Conservation (phyloP, 2,888 invertebrate species). For the Mesochorus sp. region DNA sequence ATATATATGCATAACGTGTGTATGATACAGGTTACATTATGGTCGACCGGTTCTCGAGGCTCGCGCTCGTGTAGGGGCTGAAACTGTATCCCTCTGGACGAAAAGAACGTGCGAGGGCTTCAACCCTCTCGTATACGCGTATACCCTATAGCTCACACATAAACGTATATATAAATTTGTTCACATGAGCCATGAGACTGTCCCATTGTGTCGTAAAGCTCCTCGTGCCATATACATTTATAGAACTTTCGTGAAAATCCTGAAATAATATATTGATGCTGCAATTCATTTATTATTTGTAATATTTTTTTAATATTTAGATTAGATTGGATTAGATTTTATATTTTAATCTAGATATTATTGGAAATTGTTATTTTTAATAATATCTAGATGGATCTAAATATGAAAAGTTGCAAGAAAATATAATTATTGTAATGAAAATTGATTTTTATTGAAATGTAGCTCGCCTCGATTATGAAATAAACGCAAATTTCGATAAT, state of each 20-base stretch:
- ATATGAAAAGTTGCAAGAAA: no score
- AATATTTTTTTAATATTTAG: no score
- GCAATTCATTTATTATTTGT: no score
- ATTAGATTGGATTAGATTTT: no score
- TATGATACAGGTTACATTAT: slow-evolving; percentile 63
- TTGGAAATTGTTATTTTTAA: no score
- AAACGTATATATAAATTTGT: slow-evolving; percentile 42
- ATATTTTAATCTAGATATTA: no score
- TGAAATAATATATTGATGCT: no score
- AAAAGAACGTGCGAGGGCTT: slow-evolving; percentile 38
- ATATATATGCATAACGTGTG: slow-evolving; percentile 28
- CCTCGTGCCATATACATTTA: not conserved
- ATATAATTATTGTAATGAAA: no score
- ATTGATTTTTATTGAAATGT: no score
- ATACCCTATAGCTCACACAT: slow-evolving; percentile 30
- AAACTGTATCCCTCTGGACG: slow-evolving; percentile 52
- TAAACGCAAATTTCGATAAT: no score
- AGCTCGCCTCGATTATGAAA: no score
- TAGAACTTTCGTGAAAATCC: slow-evolving; percentile 3
- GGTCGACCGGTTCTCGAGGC: slow-evolving; percentile 59
- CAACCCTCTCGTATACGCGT: slow-evolving; percentile 49
- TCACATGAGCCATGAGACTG: slow-evolving; percentile 26
- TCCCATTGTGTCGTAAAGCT: not conserved
- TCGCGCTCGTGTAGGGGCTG: slow-evolving; percentile 24
- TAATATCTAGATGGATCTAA: no score